phyloP scores from a whole-genome alignment of 2,113 vertebrate species.

The Ahaetulla prasina region DNA sequence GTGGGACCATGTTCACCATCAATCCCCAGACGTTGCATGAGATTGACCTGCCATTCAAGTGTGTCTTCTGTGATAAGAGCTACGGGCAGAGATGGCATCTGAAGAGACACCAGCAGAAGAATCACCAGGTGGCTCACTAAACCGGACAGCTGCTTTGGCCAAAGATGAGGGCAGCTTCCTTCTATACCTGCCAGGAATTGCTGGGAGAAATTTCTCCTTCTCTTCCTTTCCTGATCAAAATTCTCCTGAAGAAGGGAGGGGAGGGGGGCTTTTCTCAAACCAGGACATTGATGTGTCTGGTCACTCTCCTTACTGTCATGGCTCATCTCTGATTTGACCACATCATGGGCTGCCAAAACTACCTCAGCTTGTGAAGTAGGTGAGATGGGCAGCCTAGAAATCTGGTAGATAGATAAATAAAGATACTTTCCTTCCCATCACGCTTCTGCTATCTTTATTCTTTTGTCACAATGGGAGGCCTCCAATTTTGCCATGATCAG shows the following conservation, averaged over 20 bases:
- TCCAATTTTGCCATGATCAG: neutral
- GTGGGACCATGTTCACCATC: neutral
- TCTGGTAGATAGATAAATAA: neutral
- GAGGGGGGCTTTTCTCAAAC: neutral
- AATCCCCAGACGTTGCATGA: neutral
- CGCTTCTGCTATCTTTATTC: neutral
- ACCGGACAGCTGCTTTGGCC: neutral
- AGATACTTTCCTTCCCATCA: neutral
- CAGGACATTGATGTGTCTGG: neutral
- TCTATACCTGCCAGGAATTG: neutral
- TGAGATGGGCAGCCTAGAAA: neutral
- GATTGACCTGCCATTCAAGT: neutral
- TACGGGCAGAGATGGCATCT: neutral
- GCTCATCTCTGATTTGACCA: neutral
- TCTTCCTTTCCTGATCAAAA: neutral
- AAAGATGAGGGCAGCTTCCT: neutral
- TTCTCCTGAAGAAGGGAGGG: neutral
- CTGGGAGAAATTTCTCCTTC: no score
- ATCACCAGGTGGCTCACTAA: fast-evolving
- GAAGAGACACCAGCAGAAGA: neutral
- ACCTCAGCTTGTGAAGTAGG: neutral
- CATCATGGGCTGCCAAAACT: neutral
- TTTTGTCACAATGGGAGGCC: neutral
- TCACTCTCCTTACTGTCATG: neutral
- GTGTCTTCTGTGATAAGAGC: neutral